Evolutionary conservation across 1,140 invertebrate genomes (phyloP).

Genomic region (Aphaenogaster floridana): DNA sequence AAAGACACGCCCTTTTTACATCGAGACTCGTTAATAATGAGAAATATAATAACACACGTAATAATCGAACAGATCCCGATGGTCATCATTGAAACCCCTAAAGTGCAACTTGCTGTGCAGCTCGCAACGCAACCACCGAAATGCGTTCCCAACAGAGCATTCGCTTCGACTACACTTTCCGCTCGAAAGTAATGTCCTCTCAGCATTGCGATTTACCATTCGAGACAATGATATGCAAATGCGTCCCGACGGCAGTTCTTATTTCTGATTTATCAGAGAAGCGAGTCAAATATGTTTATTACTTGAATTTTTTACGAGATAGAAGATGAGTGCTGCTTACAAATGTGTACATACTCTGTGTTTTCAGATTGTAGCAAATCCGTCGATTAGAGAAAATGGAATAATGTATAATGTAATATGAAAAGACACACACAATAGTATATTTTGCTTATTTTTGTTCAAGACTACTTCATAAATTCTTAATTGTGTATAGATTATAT

Average conservation of each 20-base stretch:
- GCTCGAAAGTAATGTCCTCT: constrained; percentile 41
- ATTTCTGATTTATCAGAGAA: constrained; percentile 24
- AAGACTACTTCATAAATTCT: not conserved
- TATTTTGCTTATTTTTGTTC: not conserved
- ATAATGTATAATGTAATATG: not conserved
- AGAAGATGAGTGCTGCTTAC: not conserved
- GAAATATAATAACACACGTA: constrained; percentile 42
- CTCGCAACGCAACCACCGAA: constrained; percentile 32
- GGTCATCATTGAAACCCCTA: constrained; percentile 45
- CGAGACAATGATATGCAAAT: constrained; percentile 62
- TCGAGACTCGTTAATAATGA: constrained; percentile 7
- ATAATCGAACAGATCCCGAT: constrained; percentile 50
- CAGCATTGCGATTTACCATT: constrained; percentile 61
- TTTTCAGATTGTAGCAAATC: not conserved
- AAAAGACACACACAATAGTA: not conserved
- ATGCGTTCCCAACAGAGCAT: constrained; percentile 51
- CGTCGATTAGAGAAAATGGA: not conserved
- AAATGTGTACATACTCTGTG: not conserved
- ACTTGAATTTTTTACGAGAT: not conserved
- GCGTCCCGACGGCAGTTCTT: constrained; percentile 5
- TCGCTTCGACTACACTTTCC: constrained; percentile 13
- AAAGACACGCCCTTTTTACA: not conserved
- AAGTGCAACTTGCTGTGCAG: constrained; percentile 41
- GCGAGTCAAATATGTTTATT: constrained; percentile 48
- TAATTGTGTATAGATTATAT: not conserved